Base-by-base conservation (phyloP, 2,113 vertebrate species). In the Condylura cristata region DNA sequence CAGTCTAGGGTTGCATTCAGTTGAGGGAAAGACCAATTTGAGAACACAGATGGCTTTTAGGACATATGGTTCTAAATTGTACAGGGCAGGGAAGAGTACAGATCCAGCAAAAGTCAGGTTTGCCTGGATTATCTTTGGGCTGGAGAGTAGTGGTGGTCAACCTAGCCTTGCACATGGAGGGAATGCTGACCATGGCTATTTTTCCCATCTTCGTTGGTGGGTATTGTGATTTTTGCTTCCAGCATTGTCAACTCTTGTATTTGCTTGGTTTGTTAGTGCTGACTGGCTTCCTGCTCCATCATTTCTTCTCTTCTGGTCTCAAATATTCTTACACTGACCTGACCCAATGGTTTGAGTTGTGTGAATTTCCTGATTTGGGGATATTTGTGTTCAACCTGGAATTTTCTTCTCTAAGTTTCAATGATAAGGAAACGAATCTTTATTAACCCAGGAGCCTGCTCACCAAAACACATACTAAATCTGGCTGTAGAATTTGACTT, bases 401-500 rank as follows among this genome's bases (percentile, higher is more conserved):
- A 80, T 84, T 76, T 94, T 81, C 63, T 48, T 44, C 60, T 32
- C 46, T 65, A 82, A 51, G 94, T 95, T 70, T 87, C 86, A 68
- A 44, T 83, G 76, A 78, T 92, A 88, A 87, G 87, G 91, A 95
- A 93, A 89, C 30, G 32, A 92, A 60, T 89, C 89, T 96, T 97
- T 85, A 95, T 94, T 93, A 93, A 82, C 84, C 60, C 32, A 82
- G 79, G 70, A 91, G 95, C 53, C 91, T 78, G 32, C 68, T 95
- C 78, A 85, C 81, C 80, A 68, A 92, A 96, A 75, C 84, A 89
- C 71, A 34, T 93, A 93, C 94, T 96, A 91, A 97, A 91, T 93
- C 94, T 97, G 89, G 93, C 96, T 91, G 51, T 82, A 97, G 96
- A 95, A 95, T 97, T 96, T 97, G 96, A 97, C 97, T 96, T 93